Evolutionary conservation across 2,888 invertebrate species (phyloP).

Genomic region (Amblyjoppa fuscipennis): DNA sequence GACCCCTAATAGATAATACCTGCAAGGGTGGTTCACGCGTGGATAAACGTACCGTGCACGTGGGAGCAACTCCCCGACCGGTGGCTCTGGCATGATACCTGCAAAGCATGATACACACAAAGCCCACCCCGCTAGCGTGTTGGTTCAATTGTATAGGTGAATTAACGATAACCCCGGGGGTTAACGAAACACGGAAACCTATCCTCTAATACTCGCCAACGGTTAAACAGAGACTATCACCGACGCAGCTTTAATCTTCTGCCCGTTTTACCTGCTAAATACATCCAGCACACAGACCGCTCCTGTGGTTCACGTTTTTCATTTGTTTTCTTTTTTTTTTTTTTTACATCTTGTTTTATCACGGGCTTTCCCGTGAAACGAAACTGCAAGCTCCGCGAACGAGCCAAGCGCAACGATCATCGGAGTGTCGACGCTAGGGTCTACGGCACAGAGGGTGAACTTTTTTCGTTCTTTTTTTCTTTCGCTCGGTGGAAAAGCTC

Average conservation of each 20-base stretch:
- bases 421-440: conserved; percentile 4
- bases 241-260: neutral
- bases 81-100: conserved; percentile 5
- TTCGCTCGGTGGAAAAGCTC: conserved; percentile 20
- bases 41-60: conserved; percentile 22
- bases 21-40: conserved; percentile 20
- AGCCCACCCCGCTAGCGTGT: too few species aligned
- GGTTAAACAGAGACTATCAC: neutral
- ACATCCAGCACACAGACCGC: neutral
- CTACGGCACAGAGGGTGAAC: neutral
- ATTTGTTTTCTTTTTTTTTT: neutral
- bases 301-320: neutral
- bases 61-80: neutral
- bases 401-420: neutral
- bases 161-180: neutral
- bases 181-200: conserved; percentile 12
- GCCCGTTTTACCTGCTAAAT: neutral
- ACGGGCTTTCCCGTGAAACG: conserved; percentile 10
- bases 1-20: conserved; percentile 33
- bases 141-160: neutral
- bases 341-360: neutral
- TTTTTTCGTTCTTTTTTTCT: conserved; percentile 19
- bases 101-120: neutral
- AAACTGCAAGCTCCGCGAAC: conserved; percentile 16
- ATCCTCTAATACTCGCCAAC: neutral